Evolutionary conservation across 2,888 invertebrate species (phyloP).

Genomic region (Sthenelais limicola): DNA sequence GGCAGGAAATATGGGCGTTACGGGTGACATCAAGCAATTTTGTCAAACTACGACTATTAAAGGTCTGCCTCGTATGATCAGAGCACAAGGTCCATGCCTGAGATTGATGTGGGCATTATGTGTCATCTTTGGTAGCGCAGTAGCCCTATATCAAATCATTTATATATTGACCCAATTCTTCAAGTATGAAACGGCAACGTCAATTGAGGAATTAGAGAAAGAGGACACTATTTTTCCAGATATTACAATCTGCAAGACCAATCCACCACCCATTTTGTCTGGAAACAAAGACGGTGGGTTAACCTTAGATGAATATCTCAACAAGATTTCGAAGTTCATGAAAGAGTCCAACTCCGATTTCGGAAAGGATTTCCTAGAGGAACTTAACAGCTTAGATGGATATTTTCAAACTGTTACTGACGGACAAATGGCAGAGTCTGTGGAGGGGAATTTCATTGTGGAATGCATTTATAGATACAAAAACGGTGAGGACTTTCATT

Average conservation of each 20-base stretch:
- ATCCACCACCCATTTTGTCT: constrained; percentile 9
- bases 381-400: constrained; percentile 20
- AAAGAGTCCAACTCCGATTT: neutral
- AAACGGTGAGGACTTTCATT: constrained; percentile 5
- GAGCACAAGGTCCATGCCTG: neutral
- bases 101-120: constrained; percentile 21
- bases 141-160: constrained; percentile 18
- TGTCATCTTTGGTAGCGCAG: constrained; percentile 9
- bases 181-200: constrained; percentile 9
- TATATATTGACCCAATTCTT: constrained; percentile 5
- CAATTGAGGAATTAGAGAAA: constrained; percentile 17
- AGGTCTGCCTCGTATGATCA: constrained; percentile 17
- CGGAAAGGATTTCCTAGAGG: constrained; percentile 2
- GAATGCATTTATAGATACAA: neutral
- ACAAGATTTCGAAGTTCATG: neutral
- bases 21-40: neutral
- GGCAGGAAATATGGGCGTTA: neutral
- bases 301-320: neutral
- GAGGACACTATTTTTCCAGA: constrained; percentile 13
- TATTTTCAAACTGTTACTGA: constrained; percentile 16
- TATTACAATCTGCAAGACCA: constrained; percentile 12
- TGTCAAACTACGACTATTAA: constrained; percentile 30
- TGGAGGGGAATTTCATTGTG: neutral
- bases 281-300: neutral
- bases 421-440: neutral